A percentile compares a stretch with the other conserved stretches of the same genome.
phyloP scores from a whole-genome alignment of 2,113 vertebrate genomes.

The Blennius ocellaris region DNA sequence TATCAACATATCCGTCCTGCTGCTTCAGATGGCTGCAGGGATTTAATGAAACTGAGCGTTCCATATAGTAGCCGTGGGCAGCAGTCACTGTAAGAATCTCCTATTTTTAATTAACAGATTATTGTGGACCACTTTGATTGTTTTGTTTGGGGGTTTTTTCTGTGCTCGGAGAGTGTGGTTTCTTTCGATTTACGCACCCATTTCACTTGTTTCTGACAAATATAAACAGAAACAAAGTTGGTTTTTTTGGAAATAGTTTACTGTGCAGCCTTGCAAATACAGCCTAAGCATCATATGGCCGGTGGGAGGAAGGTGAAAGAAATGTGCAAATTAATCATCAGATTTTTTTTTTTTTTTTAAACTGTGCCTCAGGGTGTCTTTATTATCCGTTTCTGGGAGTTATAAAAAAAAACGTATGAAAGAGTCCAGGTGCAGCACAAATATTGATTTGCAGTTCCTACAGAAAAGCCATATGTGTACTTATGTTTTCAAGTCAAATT shows the following conservation, averaged over 20 bases:
- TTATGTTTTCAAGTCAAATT: neutral
- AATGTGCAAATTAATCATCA: neutral
- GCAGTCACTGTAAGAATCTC: neutral
- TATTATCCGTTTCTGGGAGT: neutral
- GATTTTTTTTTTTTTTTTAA: neutral
- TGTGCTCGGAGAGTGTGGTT: too few species aligned
- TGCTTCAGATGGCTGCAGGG: constrained; percentile 8
- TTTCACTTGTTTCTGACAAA: too few species aligned
- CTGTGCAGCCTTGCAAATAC: neutral
- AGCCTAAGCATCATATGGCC: neutral
- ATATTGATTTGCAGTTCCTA: neutral
- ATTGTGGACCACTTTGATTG: too few species aligned
- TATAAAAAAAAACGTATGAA: neutral
- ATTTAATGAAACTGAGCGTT: constrained; percentile 5
- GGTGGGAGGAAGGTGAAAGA: neutral
- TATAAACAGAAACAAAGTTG: too few species aligned
- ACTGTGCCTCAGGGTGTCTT: neutral
- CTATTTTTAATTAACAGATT: too few species aligned
- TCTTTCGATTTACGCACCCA: too few species aligned
- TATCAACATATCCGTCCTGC: constrained; percentile 2
- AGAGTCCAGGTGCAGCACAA: neutral
- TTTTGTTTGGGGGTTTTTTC: too few species aligned
- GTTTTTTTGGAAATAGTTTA: too few species aligned
- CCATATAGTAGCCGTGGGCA: constrained; percentile 1
- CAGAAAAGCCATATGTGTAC: neutral